Evolutionary conservation across 1,140 invertebrate genomes (phyloP), one percentile per base, ranked within the genome.

Genomic region (Gerris buenoi): DNA sequence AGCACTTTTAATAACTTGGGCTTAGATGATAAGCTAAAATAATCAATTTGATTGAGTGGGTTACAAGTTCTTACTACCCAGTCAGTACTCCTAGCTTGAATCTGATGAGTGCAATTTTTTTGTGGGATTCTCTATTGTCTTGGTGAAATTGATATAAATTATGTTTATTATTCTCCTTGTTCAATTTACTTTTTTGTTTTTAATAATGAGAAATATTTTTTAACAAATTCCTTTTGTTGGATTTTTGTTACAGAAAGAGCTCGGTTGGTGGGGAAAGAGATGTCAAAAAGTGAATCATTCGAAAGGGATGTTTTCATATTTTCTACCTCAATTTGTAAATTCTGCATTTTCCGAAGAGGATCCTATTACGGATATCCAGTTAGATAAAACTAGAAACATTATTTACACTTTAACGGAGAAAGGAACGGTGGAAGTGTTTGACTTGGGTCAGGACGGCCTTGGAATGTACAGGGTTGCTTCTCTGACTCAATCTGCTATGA

Each of bases 241-340:
- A n/a, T 46, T 46, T 46, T 18, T 67, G 63, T 77, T 79, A 66
- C 74, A 88, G 83, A 88, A 87, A 29, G 88, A 90, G 77, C 83
- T 87, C 67, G 86, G 87, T 64, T 98, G 95, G 95, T 96, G 97
- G 77, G 90, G 92, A 23, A 91, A 93, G 79, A 88, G 94, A 69
- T 97, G 93, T 77, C 88, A 89, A 74, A 97, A 96, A 81, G 84
- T 97, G 1, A 98, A 98, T 80, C 91, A 95, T 75, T 96, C 95
- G 0, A 90, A 88, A 63, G 89, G 90, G 68, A 80, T 87, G 1
- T 78, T 97, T 10, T 92, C 94, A 25, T 94, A 89, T 74, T 79
- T 98, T 28, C 83, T 97, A 1, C 94, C 93, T 14, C 90, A 90
- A n/a, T 97, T 98, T 79, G 78, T 91, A 0, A 88, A 89, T 75